These are phyloP conservation scores for Globia sparganii DNA, from an alignment of 2,888 invertebrate genomes.

Conservation along the genomic window DNA sequence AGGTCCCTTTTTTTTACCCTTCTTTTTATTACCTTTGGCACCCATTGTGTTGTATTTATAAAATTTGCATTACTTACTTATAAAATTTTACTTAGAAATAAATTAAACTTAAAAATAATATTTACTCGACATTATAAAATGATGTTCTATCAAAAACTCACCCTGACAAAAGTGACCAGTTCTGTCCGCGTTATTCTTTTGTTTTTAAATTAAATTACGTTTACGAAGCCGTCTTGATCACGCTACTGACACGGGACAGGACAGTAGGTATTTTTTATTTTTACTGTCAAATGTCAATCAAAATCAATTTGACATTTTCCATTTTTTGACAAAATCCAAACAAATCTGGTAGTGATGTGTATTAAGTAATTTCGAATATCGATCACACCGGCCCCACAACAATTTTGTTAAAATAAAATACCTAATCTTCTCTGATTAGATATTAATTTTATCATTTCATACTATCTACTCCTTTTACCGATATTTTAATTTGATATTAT, in stretches of 20 bases:
- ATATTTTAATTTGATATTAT: background rate
- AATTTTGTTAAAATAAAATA: background rate
- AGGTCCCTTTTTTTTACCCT: conserved; percentile 78
- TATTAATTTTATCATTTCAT: background rate
- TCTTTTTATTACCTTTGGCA: conserved; percentile 78
- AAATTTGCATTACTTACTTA: conserved; percentile 54
- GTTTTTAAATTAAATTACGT: conserved; percentile 65
- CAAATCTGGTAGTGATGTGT: conserved; percentile 33
- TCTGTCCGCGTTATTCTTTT: conserved; percentile 62
- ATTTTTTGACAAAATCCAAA: background rate
- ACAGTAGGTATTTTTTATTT: too few species aligned
- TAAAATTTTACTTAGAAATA: conserved; percentile 68
- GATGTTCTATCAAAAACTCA: conserved; percentile 76
- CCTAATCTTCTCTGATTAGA: background rate
- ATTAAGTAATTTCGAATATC: background rate
- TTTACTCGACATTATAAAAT: conserved; percentile 80
- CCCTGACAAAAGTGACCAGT: conserved; percentile 59
- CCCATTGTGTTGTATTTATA: conserved; percentile 74
- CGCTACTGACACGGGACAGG: rapidly evolving
- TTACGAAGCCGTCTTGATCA: conserved; percentile 35
- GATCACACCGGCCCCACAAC: background rate
- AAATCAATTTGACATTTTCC: conserved; percentile 32
- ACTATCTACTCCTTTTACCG: background rate
- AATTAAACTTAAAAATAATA: conserved; percentile 71
- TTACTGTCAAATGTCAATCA: conserved; percentile 21